Evolutionary conservation across 2,888 invertebrate genomes (phyloP).

Genomic region (Cyaniris semiargus): DNA sequence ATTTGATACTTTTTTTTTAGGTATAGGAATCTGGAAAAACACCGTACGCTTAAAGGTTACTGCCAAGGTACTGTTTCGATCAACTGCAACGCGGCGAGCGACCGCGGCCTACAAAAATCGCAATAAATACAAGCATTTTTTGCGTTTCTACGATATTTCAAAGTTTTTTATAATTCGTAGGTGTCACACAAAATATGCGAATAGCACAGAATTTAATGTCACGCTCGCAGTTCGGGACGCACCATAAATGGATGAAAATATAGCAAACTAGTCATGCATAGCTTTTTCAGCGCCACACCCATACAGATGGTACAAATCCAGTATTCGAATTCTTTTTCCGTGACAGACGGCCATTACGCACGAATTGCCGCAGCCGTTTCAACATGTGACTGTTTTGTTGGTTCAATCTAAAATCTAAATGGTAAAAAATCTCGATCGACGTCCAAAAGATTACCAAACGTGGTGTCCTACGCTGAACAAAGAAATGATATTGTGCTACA

Average conservation of each 20-base stretch:
- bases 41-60: no score
- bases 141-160: no score
- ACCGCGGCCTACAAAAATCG: no score
- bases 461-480: no score
- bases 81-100: no score
- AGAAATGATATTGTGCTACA: no score
- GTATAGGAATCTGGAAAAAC: no score
- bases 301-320: not conserved
- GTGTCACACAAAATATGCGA: not conserved
- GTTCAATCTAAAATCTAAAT: slow-evolving; percentile 1
- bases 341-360: slow-evolving; percentile 14
- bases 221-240: not conserved
- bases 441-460: not conserved
- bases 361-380: slow-evolving; percentile 7
- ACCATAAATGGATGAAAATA: slow-evolving; percentile 4
- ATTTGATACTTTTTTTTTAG: no score
- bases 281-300: not conserved
- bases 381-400: slow-evolving; percentile 3
- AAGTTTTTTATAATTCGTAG: no score
- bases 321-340: slow-evolving; percentile 2
- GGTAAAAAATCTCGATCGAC: slow-evolving; percentile 2
- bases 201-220: not conserved
- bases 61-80: no score
- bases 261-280: slow-evolving; percentile 4
- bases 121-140: no score